Evolutionary conservation across 2,113 vertebrate species (phyloP), one percentile per base, ranked within the genome.

Genomic region (Nycticryphes semicollaris): DNA sequence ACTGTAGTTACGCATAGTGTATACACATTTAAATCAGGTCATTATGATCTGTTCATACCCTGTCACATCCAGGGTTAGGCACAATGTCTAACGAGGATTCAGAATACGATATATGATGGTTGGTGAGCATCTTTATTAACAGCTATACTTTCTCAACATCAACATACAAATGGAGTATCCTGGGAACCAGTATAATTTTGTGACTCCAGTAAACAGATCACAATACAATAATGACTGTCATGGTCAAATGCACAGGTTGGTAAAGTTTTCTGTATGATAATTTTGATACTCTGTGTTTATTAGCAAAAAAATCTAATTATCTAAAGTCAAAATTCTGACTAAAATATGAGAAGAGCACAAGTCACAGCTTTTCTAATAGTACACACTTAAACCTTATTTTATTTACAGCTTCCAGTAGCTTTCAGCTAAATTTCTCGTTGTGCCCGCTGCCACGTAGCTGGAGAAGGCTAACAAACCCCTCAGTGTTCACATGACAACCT

Each of bases 401-500:
- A 86, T 94, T 95, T 89, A 84, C 18, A 92, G 76, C 68, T 91
- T 91, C 53, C 78, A 90, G 22, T n/a, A 83, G 89, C 94, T 96
- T 62, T 96, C 95, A 96, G 90, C 85, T 85, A 54, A 31, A 59
- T 83, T 84, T 72, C 93, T 84, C 53, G 6, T 93, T 68, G 86
- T 28, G 60, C 94, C 95, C 7, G 19, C 87, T 83, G 84, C 94
- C 84, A 88, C 31, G 45, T 78, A 94, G 91, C 97, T 92, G 91
- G 85, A 89, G 97, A 96, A 94, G 92, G 91, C 96, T 97, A 97
- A 98, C 96, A 97, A 97, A 98, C 97, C 95, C 95, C 97, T 97
- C 90, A 39, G 84, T 94, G 95, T 95, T 96, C 96, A 97, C 97
- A 95, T 97, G 98, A 98, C 98, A 98, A 96, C 93, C 95, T 97